A percentile compares a stretch with the other conserved stretches of the same genome.
These are phyloP conservation scores for Podarcis cretensis DNA, from an alignment of 2,113 vertebrate species.

Conservation along the genomic window DNA sequence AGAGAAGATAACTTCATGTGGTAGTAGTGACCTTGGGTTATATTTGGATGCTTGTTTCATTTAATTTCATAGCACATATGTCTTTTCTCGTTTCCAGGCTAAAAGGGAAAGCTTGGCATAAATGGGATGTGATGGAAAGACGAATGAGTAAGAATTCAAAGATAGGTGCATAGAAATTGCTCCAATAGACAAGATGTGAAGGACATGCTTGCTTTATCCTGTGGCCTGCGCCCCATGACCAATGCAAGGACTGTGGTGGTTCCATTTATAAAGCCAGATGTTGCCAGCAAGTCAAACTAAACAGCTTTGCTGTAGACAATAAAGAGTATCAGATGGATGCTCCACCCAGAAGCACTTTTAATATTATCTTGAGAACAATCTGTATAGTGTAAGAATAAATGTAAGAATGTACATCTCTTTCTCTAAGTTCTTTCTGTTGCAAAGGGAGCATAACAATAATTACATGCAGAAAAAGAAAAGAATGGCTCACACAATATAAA, in stretches of 20 bases:
- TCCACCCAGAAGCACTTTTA: background rate
- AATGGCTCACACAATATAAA: background rate
- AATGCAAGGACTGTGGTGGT: background rate
- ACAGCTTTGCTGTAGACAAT: background rate
- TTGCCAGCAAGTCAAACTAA: background rate
- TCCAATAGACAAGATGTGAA: background rate
- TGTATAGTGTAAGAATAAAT: background rate
- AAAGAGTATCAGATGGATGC: background rate
- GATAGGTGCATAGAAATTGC: background rate
- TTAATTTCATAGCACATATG: background rate
- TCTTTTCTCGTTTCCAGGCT: slow-evolving; percentile 4
- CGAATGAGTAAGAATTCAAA: background rate
- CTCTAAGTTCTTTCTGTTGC: background rate
- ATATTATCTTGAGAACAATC: background rate
- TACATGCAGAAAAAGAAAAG: background rate
- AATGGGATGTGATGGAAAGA: background rate
- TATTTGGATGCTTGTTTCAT: background rate
- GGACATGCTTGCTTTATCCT: slow-evolving; percentile 6
- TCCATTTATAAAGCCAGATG: background rate
- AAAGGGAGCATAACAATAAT: background rate
- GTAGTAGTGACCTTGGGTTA: background rate
- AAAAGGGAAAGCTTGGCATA: slow-evolving; percentile 9
- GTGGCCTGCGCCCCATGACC: background rate
- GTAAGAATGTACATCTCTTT: background rate
- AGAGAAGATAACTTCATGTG: background rate